Conservation (phyloP, 92 coral and sea anemone species). For the Pocillopora grandis region DNA sequence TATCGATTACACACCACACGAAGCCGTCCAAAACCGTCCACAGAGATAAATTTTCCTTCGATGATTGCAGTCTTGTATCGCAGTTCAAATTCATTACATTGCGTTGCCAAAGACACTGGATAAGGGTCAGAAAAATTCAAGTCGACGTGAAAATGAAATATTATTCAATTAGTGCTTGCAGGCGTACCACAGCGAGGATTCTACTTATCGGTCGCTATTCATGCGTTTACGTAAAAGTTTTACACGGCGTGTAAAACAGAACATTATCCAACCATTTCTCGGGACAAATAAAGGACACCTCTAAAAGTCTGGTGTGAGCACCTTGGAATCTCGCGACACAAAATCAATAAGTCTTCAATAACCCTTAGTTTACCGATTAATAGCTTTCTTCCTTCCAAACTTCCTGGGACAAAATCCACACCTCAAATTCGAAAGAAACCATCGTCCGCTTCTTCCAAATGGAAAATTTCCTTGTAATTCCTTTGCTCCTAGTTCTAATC, state of each 20-base stretch:
- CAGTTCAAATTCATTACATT: neutral
- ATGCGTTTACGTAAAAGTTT: neutral
- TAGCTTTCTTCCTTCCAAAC: neutral
- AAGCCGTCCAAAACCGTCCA: neutral
- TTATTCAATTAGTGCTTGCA: neutral
- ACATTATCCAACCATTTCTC: neutral
- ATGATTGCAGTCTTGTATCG: conserved; percentile 39
- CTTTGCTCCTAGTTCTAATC: neutral
- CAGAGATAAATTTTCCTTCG: neutral
- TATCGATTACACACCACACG: no score
- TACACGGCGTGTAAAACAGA: neutral
- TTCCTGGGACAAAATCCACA: neutral
- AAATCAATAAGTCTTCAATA: neutral
- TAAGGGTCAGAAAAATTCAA: neutral
- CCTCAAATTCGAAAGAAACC: neutral
- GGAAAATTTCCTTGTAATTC: conserved; percentile 4
- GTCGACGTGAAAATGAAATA: neutral
- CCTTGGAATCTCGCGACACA: neutral
- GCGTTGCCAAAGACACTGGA: neutral
- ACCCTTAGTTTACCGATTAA: neutral
- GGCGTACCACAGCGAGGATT: neutral
- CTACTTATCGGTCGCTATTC: neutral
- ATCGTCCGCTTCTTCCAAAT: neutral
- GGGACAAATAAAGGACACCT: neutral
- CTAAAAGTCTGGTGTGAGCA: neutral